Percentiles rank a stretch among this genome's conserved stretches.
Conservation (phyloP, 2,797 vertebrate species). For the Clarias pachynema region DNA sequence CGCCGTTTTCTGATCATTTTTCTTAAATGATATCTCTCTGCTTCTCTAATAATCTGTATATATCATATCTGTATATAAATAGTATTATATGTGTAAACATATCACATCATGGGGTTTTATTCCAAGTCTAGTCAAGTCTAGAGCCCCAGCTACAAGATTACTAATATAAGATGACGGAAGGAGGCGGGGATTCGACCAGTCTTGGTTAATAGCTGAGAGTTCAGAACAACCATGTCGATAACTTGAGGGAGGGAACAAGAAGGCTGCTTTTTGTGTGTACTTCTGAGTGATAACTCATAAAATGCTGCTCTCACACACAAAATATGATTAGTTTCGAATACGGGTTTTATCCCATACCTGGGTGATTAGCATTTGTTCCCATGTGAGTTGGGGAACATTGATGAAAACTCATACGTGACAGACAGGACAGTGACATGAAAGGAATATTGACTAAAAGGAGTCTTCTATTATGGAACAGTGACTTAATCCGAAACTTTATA, state of each 20-base stretch:
- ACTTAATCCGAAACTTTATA: neutral
- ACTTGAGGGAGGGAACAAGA: neutral
- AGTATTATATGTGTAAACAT: too few relatives aligned
- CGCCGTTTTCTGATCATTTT: neutral
- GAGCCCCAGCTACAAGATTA: neutral
- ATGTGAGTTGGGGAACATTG: neutral
- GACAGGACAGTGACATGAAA: neutral
- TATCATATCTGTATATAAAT: too few relatives aligned
- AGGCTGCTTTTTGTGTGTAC: neutral
- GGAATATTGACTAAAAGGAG: neutral
- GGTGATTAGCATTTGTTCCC: neutral
- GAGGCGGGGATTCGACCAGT: neutral
- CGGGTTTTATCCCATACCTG: neutral
- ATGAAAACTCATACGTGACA: neutral
- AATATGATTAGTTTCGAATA: conserved; percentile 8
- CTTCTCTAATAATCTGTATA: too few relatives aligned
- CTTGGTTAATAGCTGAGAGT: neutral
- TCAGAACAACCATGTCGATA: neutral
- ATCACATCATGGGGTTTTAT: neutral
- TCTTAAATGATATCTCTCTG: neutral
- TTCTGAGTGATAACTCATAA: neutral
- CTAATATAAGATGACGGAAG: neutral
- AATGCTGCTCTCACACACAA: neutral
- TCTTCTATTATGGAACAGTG: neutral
- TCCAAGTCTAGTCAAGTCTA: neutral